These are phyloP conservation scores for Liolophura sinensis DNA, from an alignment of 1,140 invertebrate species.

Conservation along the genomic window DNA sequence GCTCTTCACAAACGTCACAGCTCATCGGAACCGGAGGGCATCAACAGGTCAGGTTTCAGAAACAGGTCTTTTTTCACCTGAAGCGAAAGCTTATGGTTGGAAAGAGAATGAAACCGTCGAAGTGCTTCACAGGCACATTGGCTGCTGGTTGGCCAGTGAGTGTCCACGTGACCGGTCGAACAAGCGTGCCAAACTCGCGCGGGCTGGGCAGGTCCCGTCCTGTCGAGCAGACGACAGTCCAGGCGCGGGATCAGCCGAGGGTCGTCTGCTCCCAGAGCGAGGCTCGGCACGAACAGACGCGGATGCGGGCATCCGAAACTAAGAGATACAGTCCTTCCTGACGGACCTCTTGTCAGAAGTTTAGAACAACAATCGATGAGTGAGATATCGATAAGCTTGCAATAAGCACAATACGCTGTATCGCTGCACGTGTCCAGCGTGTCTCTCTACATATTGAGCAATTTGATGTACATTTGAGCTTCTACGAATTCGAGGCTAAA, in stretches of 20 bases:
- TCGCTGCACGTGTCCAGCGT: no score
- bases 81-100: background rate
- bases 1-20: conserved; percentile 50
- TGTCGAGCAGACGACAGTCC: background rate
- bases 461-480: no score
- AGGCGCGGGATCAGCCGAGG: conserved; percentile 1
- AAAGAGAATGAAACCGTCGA: background rate
- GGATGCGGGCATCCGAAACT: background rate
- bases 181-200: background rate
- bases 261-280: background rate
- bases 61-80: conserved; percentile 1
- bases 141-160: background rate
- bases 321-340: background rate
- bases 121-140: conserved; percentile 1
- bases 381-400: no score
- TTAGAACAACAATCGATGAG: no score
- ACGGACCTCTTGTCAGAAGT: no score
- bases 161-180: background rate
- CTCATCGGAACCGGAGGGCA: conserved; percentile 47
- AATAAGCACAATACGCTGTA: no score
- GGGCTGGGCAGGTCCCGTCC: background rate
- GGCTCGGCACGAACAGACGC: background rate
- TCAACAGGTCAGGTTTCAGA: conserved; percentile 29
- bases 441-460: no score
- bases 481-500: no score